These are phyloP conservation scores for Arion vulgaris DNA, from an alignment of 1,140 invertebrate species.

Conservation along the genomic window DNA sequence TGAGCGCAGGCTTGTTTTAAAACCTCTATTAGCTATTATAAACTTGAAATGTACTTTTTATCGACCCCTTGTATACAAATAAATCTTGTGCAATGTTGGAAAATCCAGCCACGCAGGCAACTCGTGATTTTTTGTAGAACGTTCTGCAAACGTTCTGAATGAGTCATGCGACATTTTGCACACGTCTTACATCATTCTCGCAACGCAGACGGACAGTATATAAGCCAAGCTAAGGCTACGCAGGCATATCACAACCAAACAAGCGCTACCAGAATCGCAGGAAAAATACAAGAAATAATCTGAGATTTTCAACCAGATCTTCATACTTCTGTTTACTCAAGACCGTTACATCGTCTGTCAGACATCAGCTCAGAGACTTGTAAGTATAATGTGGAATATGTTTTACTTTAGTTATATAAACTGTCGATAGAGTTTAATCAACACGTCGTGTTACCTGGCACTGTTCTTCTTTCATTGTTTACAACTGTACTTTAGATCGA, in stretches of 20 bases:
- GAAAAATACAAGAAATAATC: not conserved
- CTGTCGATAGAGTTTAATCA: no score
- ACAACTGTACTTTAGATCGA: no score
- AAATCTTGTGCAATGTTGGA: no score
- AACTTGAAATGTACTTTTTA: constrained; percentile 7
- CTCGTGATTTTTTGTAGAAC: constrained; percentile 5
- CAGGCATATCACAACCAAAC: constrained; percentile 6
- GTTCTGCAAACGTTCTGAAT: not conserved
- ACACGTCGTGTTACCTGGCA: no score
- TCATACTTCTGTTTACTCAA: not conserved
- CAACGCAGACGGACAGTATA: constrained; percentile 23
- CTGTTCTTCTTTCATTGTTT: no score
- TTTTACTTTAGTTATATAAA: no score
- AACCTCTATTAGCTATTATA: no score
- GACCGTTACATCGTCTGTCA: not conserved
- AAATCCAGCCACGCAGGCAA: constrained; percentile 26
- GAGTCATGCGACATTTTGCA: constrained; percentile 33
- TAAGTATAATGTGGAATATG: no score
- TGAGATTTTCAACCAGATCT: no score
- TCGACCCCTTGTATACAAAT: not conserved
- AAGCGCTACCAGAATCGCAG: not conserved
- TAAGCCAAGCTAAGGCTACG: not conserved
- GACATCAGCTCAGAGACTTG: not conserved
- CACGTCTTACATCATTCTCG: not conserved
- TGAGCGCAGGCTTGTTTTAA: no score